A percentile compares a stretch with the other conserved stretches of the same genome.
phyloP scores from a whole-genome alignment of 1,140 invertebrate genomes.

The Euura lappo region DNA sequence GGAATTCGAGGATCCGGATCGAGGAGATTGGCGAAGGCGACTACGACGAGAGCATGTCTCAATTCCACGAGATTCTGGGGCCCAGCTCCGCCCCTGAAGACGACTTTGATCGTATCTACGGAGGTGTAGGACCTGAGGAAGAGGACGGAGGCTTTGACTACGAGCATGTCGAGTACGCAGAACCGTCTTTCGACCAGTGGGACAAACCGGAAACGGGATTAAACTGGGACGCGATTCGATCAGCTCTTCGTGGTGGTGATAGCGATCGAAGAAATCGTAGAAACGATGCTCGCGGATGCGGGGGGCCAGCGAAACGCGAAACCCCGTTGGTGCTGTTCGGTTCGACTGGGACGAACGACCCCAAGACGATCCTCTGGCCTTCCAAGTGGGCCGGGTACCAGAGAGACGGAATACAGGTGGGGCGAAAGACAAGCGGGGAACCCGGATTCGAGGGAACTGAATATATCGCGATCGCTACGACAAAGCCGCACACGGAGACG shows the following conservation, averaged over 20 bases:
- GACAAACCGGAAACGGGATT: too few species aligned
- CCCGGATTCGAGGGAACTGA: not conserved
- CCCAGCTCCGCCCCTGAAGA: conserved; percentile 4
- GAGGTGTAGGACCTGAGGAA: conserved; percentile 17
- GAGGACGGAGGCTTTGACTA: not conserved
- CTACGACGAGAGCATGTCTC: not conserved
- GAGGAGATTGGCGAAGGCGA: conserved; percentile 3
- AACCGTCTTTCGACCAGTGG: not conserved
- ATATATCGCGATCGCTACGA: not conserved
- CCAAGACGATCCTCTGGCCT: not conserved
- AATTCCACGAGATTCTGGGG: conserved; percentile 3
- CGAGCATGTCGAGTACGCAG: conserved; percentile 14
- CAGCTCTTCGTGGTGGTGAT: too few species aligned
- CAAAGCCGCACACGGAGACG: too few species aligned
- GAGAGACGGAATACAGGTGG: not conserved
- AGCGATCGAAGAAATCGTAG: too few species aligned
- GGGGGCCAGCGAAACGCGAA: not conserved
- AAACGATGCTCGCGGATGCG: too few species aligned
- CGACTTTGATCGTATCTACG: conserved; percentile 23
- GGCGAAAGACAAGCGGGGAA: not conserved
- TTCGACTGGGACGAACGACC: not conserved
- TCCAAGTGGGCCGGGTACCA: not conserved
- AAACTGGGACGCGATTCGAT: too few species aligned
- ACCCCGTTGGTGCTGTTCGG: not conserved
- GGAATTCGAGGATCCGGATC: conserved; percentile 21